Evolutionary conservation across 2,888 invertebrate species (phyloP), one percentile per base, ranked within the genome.

Genomic region (Chymomyza fuscimana): DNA sequence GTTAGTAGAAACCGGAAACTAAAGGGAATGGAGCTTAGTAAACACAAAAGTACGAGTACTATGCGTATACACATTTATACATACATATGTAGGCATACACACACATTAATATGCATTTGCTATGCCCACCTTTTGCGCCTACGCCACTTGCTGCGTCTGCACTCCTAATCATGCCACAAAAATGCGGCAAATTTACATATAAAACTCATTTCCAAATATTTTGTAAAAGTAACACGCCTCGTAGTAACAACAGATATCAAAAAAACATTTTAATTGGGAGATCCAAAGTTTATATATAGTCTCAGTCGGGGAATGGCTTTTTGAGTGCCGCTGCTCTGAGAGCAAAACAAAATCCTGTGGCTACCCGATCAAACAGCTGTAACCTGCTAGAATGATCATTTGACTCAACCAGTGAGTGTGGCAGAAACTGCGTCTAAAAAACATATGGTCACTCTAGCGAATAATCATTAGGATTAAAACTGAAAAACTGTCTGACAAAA

Each of bases 141-240:
- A 58, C 22, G 56, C 56, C 6, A 5, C 15, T 25, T 9, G 25
- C 25, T 36, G 12, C 29, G 22, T 36, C 59, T 16, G 59, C 32
- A 12, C 40, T 7, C 32, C 32, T 32, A 46, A 12, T 46, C 40
- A 46, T 46, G 40, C 40, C 12, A 46, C n/a, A 61, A 61, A 61
- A 61, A 19, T 25, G 32, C 61, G 16, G 19, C 60, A 78, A 74
- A 86, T 88, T 87, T 78, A 72, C 89, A 88, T 88, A 85, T 67
- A 74, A 87, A 85, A 70, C 67, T 70, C 67, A 82, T 77, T 72
- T 87, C 76, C 46, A 22, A 60, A 54, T 54, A 54, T 22, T 25
- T 59, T 10, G 16, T 29, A 15, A 59, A 19, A 59, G 32, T 59
- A 7, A n/a, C 54, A 59, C 29, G 46, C 36, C 61, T 19, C 16